Evolutionary conservation across 2,888 invertebrate species (phyloP).

Genomic region (Lasioglossum malachurum): DNA sequence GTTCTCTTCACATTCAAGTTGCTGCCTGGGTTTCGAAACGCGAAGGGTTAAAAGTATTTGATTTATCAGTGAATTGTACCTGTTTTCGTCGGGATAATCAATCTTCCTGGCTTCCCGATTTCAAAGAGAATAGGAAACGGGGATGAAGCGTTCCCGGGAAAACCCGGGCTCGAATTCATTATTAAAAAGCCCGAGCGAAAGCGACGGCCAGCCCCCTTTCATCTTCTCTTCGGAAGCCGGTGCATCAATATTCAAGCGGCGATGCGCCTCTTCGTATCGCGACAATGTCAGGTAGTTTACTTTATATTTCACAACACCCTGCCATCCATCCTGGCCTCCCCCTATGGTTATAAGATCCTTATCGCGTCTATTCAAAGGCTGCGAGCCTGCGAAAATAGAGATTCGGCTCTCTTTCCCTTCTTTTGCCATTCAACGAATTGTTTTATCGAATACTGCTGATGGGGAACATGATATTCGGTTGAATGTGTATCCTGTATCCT

Average conservation of each 20-base stretch:
- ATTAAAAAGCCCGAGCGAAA: constrained; percentile 52
- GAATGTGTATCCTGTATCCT: background rate
- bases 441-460: background rate
- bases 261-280: constrained; percentile 70
- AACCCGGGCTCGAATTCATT: constrained; percentile 60
- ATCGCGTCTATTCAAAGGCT: constrained; percentile 75
- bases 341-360: constrained; percentile 75
- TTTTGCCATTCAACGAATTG: background rate
- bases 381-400: constrained; percentile 76
- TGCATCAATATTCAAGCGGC: constrained; percentile 76
- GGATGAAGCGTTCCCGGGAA: constrained; percentile 25
- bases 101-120: constrained; percentile 23
- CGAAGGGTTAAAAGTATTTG: background rate
- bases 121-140: constrained; percentile 10
- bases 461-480: background rate
- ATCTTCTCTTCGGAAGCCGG: constrained; percentile 48
- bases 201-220: constrained; percentile 28
- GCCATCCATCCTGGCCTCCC: constrained; percentile 67
- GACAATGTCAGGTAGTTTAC: constrained; percentile 76
- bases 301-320: constrained; percentile 78
- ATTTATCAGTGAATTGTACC: background rate
- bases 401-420: constrained; percentile 63
- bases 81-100: background rate
- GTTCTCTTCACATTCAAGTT: background rate
- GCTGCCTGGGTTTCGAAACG: background rate